Conservation (phyloP, 2,797 vertebrate species). For the Sardinella longiceps region DNA sequence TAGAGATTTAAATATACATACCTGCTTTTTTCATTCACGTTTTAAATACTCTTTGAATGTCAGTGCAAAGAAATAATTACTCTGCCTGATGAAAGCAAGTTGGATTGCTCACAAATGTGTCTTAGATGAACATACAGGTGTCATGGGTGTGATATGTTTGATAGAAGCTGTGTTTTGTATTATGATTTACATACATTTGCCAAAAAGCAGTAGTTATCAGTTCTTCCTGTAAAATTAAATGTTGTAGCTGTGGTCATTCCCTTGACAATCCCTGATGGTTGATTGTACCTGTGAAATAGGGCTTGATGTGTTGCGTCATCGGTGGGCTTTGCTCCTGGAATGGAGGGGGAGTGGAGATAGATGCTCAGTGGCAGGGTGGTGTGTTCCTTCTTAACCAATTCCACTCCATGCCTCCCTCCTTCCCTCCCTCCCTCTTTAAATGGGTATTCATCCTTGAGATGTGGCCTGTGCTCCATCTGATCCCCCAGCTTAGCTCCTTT, state of each 20-base stretch:
- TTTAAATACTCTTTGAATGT: background rate
- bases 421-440: constrained; percentile 52
- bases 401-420: constrained; percentile 33
- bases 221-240: background rate
- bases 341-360: background rate
- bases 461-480: constrained; percentile 76
- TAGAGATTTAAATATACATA: no score
- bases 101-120: background rate
- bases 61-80: no score
- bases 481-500: constrained; percentile 56
- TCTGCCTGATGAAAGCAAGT: background rate
- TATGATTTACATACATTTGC: background rate
- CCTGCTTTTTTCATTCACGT: background rate
- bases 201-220: background rate
- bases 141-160: background rate
- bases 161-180: background rate
- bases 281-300: background rate
- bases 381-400: background rate
- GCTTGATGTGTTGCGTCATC: background rate
- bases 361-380: background rate
- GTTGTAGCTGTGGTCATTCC: no score
- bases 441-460: constrained; percentile 74
- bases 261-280: no score
- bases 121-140: background rate
- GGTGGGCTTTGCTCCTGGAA: background rate